Evolutionary conservation across 2,113 vertebrate species (phyloP).

Genomic region (Phaetusa simplex): DNA sequence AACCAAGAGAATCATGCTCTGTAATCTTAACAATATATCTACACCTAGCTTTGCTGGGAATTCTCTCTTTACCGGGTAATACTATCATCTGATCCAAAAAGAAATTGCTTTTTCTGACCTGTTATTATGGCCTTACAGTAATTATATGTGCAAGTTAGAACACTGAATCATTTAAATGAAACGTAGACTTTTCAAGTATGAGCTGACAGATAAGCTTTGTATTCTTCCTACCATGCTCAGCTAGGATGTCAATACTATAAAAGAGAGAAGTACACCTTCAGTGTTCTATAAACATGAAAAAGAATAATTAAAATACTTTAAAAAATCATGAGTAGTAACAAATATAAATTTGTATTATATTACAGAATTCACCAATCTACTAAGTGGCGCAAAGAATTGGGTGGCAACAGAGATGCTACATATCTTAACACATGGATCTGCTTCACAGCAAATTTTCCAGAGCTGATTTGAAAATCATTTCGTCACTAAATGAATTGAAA

Average conservation of each 20-base stretch:
- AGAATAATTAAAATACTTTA: background rate
- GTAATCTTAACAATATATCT: background rate
- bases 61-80: slow-evolving; percentile 27
- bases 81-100: background rate
- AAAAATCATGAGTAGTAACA: background rate
- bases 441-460: background rate
- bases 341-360: background rate
- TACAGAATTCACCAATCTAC: background rate
- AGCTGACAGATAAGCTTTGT: background rate
- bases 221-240: background rate
- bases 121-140: background rate
- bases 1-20: background rate
- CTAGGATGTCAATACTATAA: background rate
- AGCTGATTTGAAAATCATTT: background rate
- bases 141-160: background rate
- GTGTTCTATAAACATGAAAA: background rate
- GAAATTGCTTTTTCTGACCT: slow-evolving; percentile 3
- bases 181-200: background rate
- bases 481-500: background rate
- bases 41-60: background rate
- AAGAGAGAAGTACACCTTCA: background rate
- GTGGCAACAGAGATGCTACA: background rate
- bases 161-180: slow-evolving; percentile 16
- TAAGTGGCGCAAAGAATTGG: background rate
- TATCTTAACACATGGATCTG: background rate